Evolutionary conservation across 2,888 invertebrate species (phyloP), one percentile per base, ranked within the genome.

Genomic region (Pterostichus niger): DNA sequence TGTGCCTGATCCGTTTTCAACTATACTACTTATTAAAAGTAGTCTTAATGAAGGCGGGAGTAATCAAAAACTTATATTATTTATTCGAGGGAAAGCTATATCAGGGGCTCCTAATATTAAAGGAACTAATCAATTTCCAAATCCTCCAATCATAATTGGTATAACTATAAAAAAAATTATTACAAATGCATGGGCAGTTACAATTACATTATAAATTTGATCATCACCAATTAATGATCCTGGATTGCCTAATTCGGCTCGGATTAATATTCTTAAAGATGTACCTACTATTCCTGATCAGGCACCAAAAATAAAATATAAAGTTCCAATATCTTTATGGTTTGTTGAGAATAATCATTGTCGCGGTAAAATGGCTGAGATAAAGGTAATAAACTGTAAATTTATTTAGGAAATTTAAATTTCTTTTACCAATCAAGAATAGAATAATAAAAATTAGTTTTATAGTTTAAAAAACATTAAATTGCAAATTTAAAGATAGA

Each of bases 11-110:
- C 95, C 95, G 86, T 90, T 92, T 91, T 94, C 94, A 84, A 94
- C 92, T 87, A 94, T 90, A 86, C 92, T 92, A 86, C 94, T 94
- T 80, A 91, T 90, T 87, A 94, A 88, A 88, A 95, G 87, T 64
- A 96, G 85, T n/a, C 91, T 91, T 86, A 96, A 86, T 9, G 95
- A 93, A 0, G 94, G 94, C 0, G 94, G 94, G 11, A 96, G 85
- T 81, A 96, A 85, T 92, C 96, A 96, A 91, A 96, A 96, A 89
- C 95, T 95, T 93, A 96, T 94, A 91, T 95, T 96, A 93, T 96
- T 96, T 92, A 96, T 92, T 84, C n/a, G n/a, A n/a, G n/a, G n/a
- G n/a, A n/a, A n/a, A n/a, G n/a, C n/a, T n/a, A n/a, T n/a, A n/a
- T n/a, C n/a, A n/a, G n/a, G n/a, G n/a, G n/a, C n/a, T n/a, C n/a